phyloP scores from a whole-genome alignment of 2,113 vertebrate species.

The Lophotis ruficrista region DNA sequence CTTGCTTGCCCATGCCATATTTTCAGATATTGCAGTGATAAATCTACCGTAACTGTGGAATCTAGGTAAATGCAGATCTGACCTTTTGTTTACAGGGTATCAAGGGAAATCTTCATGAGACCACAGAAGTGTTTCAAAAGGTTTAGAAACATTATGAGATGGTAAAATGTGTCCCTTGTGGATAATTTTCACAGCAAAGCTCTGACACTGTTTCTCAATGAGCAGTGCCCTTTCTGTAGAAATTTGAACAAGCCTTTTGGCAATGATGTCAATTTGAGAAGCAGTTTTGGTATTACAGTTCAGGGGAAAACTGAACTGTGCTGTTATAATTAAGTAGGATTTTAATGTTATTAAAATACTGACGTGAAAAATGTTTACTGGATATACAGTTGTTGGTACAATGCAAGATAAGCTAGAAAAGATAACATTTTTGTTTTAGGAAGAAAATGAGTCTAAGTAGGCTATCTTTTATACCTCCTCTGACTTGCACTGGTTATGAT shows the following conservation, averaged over 20 bases:
- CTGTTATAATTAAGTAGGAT: conserved; percentile 8
- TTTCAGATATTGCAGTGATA: conserved; percentile 11
- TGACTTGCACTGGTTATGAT: neutral
- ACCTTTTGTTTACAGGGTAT: conserved; percentile 58
- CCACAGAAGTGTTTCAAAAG: conserved; percentile 16
- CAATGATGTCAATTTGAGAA: neutral
- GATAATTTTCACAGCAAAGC: conserved; percentile 15
- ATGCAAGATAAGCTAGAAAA: neutral
- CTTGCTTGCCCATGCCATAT: neutral
- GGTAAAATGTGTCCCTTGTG: neutral
- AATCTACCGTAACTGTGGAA: conserved; percentile 10
- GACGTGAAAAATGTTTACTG: neutral
- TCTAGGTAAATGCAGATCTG: conserved; percentile 52
- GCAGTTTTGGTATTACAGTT: neutral
- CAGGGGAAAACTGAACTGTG: neutral
- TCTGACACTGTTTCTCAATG: conserved; percentile 11
- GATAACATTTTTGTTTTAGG: neutral
- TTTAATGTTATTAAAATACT: conserved; percentile 17
- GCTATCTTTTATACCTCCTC: neutral
- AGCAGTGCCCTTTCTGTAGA: conserved; percentile 39
- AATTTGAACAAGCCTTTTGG: conserved; percentile 11
- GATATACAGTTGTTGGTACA: neutral
- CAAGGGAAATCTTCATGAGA: conserved; percentile 52
- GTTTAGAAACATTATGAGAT: conserved; percentile 45
- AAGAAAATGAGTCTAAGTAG: neutral